Base-by-base conservation (phyloP, 2,888 invertebrate genomes). In the Pristionchus entomophagus region DNA sequence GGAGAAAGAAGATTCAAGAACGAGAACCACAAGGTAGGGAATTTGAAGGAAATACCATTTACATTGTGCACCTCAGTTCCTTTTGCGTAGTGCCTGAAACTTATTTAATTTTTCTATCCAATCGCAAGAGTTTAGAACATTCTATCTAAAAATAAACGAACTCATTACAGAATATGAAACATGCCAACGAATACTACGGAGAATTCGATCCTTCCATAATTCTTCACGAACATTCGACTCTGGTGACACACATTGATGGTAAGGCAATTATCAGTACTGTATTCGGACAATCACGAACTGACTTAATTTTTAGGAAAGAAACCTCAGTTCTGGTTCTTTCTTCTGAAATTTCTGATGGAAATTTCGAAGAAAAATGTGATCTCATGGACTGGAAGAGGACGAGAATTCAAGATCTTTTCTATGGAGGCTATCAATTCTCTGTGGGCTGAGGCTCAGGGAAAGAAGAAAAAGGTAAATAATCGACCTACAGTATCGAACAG, bases 381-480 rank as follows among this genome's bases (percentile, higher is more conserved):
- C 38, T 22, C 73, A 4, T 73, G 73, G 73, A 73, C 73, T 38
- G 73, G 73, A 73, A 73, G 41, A n/a, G 73, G 73, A 73, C 29
- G 45, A 26, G 73, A 73, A 73, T 73, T 73, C 73, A 19, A n/a
- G n/a, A n/a, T n/a, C n/a, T n/a, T n/a, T n/a, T n/a, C n/a, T n/a
- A n/a, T 45, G 73, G 41, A 14, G 41, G 73, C 45, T 73, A 12
- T 22, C 5, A 22, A 56, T 22, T 56, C 5, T 4, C n/a, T n/a
- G 56, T 14, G 45, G 45, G 14, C 8, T 14, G 14, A 45, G 8
- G 45, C n/a, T n/a, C n/a, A n/a, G n/a, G n/a, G n/a, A n/a, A n/a
- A 45, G 45, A 6, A 45, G 45, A 14, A 14, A 45, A 10, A 10
- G 45, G 45, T 45, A 6, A 45, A 45, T 45, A 14, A 6, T 45